Percentiles rank a stretch among this genome's conserved stretches.
Conservation (phyloP, 2,888 invertebrate genomes). For the Zonitis immaculata region DNA sequence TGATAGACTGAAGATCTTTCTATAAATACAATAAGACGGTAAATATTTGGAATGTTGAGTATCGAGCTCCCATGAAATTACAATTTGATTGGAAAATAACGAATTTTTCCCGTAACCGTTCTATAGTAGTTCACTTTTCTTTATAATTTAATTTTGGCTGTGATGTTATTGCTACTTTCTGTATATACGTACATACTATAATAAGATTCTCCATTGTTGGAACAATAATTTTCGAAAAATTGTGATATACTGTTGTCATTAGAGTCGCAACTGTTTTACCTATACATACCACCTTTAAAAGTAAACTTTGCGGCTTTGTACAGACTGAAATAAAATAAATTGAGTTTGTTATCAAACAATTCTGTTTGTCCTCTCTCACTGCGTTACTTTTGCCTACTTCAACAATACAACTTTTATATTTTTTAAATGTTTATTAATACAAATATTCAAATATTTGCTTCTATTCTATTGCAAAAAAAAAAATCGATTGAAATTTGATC, state of each 20-base stretch:
- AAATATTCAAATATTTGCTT: background rate
- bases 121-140: too few relatives aligned
- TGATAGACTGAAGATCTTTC: too few relatives aligned
- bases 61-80: too few relatives aligned
- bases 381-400: background rate
- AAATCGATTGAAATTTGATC: too few relatives aligned
- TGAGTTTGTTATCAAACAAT: conserved; percentile 6
- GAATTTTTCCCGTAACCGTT: too few relatives aligned
- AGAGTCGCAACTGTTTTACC: background rate
- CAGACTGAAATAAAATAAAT: conserved; percentile 4
- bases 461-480: too few relatives aligned
- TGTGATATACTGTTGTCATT: background rate
- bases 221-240: background rate
- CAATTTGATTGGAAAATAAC: too few relatives aligned
- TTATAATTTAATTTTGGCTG: too few relatives aligned
- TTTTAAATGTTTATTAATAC: background rate
- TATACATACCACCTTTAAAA: background rate
- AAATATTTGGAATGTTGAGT: too few relatives aligned
- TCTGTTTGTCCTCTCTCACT: background rate
- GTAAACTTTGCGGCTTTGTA: background rate
- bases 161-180: too few relatives aligned
- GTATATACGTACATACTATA: too few relatives aligned
- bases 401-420: background rate
- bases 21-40: too few relatives aligned
- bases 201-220: background rate